Evolutionary conservation across 2,113 vertebrate genomes (phyloP), one percentile per base, ranked within the genome.

Genomic region (Propithecus coquereli): DNA sequence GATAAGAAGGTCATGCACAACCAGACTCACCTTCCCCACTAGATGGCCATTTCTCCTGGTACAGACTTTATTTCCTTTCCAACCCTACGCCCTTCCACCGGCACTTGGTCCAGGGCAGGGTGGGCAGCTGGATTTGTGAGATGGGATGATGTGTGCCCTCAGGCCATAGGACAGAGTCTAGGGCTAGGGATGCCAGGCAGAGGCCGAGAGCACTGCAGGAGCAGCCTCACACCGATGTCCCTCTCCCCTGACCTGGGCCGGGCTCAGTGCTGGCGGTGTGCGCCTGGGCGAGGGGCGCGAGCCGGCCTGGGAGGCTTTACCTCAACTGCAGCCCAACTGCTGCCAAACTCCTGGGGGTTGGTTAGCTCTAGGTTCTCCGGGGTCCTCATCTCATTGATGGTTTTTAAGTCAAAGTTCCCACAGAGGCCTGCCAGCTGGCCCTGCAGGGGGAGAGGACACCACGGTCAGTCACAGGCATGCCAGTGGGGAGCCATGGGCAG

Each of bases 391-490:
- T 99, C 99, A 91, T 99, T 99, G 93, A 99, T 97, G 5, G 99
- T 99, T 98, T 99, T 99, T 97, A 99, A 97, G 97, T 99, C 99
- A 97, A 99, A 99, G 98, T 99, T 99, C 50, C 99, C 99, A 98
- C 99, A 99, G 52, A 99, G 98, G 22, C 99, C 99, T 1, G 98
- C 97, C 65, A 99, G 97, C 95, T 99, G 98, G 59, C 99, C 99
- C 99, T 99, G 98, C 86, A 95, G 71, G 93, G 79, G 92, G 47
- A 88, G 59, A 89, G 59, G 57, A 50, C 20, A 10, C 12, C 8
- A 1, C 0, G 2, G 82, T 94, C 68, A 92, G 76, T 22, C 68
- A 22, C 52, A 27, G 52, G 54, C 20, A 76, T 3, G 0, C 18
- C 8, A 47, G 57, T 18, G 37, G 12, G 34, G 52, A 88, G 6